Evolutionary conservation across 2,113 vertebrate species (phyloP), one percentile per base, ranked within the genome.

Genomic region (Morone saxatilis): DNA sequence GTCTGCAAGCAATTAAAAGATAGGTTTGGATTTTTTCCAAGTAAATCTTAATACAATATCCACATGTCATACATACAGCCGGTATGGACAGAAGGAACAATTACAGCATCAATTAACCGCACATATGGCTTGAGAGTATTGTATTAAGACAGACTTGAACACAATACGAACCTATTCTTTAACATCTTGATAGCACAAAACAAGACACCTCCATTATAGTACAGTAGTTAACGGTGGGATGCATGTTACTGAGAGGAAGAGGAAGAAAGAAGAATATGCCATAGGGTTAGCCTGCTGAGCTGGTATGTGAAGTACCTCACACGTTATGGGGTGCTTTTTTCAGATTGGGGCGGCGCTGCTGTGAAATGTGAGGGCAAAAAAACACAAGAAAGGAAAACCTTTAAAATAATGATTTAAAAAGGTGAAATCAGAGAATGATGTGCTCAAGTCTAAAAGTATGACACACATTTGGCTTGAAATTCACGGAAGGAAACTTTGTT

Each of bases 291-390:
- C 65, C 85, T 76, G 80, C 70, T 75, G 59, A 81, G 82, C 56
- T 65, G 50, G 14, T 63, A 22, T 75, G 45, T 75, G 0, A 65
- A 71, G 73, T 91, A 92, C 88, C 92, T 94, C 81, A 85, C 70
- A 60, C 63, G 75, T 80, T 90, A 84, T 17, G 65, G 59, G 83
- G 62, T n/a, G 78, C 81, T 61, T 54, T 65, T 83, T 83, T 89
- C 89, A 93, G 68, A 88, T 69, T 72, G 91, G 88, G 22, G 80
- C 83, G 53, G 85, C 76, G 7, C 62, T 83, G 90, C 89, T 92
- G 92, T 84, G 88, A 86, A 87, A 88, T 43, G 70, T 48, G 70
- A 83, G 57, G 63, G 66, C 36, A 48, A 73, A 56, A 78, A 72
- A 51, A 90, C 43, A 86, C 40, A 81, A 72, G 47, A 86, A 53